Conservation (phyloP, 2,113 vertebrate genomes). For the Epinephelus moara region DNA sequence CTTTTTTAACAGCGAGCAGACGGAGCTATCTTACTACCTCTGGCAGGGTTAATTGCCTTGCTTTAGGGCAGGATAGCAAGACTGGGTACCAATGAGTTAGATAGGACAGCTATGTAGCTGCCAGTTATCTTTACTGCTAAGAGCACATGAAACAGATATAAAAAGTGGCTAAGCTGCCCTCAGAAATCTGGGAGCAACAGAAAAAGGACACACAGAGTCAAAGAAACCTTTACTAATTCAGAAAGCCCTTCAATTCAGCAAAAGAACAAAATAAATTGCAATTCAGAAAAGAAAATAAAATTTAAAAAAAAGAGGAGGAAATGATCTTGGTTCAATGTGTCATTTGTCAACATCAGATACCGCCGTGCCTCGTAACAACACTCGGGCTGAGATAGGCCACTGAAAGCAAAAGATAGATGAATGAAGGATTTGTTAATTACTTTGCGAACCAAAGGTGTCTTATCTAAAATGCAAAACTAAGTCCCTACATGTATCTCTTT, state of each 20-base stretch:
- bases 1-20: conserved; percentile 33
- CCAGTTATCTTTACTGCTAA: conserved; percentile 61
- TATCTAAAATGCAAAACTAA: conserved; percentile 19
- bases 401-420: neutral
- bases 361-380: neutral
- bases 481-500: conserved; percentile 2
- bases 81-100: conserved; percentile 49
- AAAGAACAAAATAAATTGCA: neutral
- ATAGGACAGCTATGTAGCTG: conserved; percentile 46
- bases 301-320: neutral
- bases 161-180: conserved; percentile 38
- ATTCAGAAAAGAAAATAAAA: too few species aligned
- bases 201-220: conserved; percentile 45
- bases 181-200: conserved; percentile 37
- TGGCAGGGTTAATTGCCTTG: conserved; percentile 69
- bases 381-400: neutral
- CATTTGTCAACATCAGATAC: conserved; percentile 45
- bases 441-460: conserved; percentile 9
- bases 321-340: neutral
- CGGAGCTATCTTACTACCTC: conserved; percentile 50
- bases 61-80: conserved; percentile 51
- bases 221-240: conserved; percentile 1
- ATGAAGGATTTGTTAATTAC: conserved; percentile 32
- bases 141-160: conserved; percentile 70
- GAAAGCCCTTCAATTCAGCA: conserved; percentile 13